Base-by-base conservation (phyloP, 23 tunicate species). In the Halocynthia aurantium region DNA sequence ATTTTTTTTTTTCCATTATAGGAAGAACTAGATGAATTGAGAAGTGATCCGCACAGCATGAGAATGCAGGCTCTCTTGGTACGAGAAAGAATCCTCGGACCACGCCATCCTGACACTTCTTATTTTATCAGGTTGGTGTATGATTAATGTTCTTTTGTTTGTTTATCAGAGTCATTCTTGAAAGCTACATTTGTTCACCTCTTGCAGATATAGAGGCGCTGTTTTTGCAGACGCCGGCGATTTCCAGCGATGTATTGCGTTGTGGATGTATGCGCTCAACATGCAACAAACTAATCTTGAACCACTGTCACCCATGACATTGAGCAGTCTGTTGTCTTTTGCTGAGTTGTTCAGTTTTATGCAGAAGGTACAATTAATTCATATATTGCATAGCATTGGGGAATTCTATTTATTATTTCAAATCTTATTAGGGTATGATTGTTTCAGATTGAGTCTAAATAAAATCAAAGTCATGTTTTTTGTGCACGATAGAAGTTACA, bases 231-330 rank as follows among this genome's bases (percentile, higher is more conserved):
- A 89, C 72, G 82, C 89, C 10, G 96, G 96, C 52, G 82, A 89
- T 69, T 89, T 89, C 63, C 85, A 84, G 51, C 73, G 74, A 7
- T 89, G 96, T 63, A 76, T 89, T 56, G 77, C 77, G 51, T 62
- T 89, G 70, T 89, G 96, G 96, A 84, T 84, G 96, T 84, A 84
- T 51, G 96, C 96, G 49, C 86, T 89, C 51, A 86, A 89, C 63
- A 89, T 89, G 96, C 96, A 89, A 63, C 75, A 82, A 70, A 74
- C 52, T 17, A 89, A 84, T 54, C 84, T 89, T 19, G 87, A 88
- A 61, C 95, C 95, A 6, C 73, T 88, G 6, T 88, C 81, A 67
- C 95, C 95, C 19, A 88, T 88, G 95, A 84, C 96, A 8, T 75
- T 89, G 51, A 89, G 96, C 80, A 89, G 96, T 71, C 55, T 89